These are phyloP conservation scores for Dendrocincla fuliginosa DNA, from an alignment of 2,797 vertebrate genomes.

Conservation along the genomic window DNA sequence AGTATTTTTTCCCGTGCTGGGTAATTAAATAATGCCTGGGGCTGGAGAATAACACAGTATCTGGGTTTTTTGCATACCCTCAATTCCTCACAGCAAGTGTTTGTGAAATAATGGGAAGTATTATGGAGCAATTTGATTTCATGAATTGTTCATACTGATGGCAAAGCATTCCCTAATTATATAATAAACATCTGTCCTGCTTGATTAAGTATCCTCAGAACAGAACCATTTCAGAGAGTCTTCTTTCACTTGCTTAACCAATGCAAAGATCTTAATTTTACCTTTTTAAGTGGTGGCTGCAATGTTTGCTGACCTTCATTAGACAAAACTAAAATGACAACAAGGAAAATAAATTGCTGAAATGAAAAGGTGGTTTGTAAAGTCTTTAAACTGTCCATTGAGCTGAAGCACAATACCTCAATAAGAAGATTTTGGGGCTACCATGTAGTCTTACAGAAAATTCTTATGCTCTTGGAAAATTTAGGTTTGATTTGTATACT, in stretches of 20 bases:
- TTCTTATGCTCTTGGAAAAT: constrained; percentile 9
- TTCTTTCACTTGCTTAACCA: constrained; percentile 27
- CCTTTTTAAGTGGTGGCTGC: neutral
- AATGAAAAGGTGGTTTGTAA: constrained; percentile 43
- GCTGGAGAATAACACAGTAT: neutral
- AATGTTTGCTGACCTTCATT: constrained; percentile 10
- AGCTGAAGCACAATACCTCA: constrained; percentile 22
- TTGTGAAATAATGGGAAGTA: constrained; percentile 45
- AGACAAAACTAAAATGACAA: constrained; percentile 35
- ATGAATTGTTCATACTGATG: constrained; percentile 31
- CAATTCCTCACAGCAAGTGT: constrained; percentile 36
- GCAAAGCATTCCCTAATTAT: constrained; percentile 33
- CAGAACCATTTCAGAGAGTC: neutral
- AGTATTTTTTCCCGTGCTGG: neutral
- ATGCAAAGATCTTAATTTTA: constrained; percentile 8
- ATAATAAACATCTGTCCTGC: constrained; percentile 59
- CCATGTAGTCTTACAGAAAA: neutral
- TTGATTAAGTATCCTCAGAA: constrained; percentile 51
- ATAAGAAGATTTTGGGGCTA: constrained; percentile 19
- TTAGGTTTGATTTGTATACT: neutral
- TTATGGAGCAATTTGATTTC: constrained; percentile 54
- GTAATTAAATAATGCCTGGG: neutral
- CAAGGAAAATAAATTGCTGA: constrained; percentile 33
- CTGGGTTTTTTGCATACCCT: neutral
- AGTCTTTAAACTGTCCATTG: constrained; percentile 29